phyloP scores from a whole-genome alignment of 2,888 invertebrate species.

The Polymixis flavicincta region DNA sequence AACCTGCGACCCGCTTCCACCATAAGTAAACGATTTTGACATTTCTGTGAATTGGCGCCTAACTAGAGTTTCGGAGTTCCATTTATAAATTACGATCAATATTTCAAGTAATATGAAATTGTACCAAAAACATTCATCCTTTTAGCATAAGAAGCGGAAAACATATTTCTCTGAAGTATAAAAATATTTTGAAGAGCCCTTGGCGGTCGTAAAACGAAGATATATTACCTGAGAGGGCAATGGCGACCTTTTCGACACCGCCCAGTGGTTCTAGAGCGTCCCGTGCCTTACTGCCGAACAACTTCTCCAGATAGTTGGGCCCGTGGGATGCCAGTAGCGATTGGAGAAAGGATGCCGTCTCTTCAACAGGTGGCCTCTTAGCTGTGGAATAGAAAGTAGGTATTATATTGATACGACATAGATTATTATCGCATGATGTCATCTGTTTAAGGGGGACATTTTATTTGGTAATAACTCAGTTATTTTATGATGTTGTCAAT shows the following conservation, averaged over 20 bases:
- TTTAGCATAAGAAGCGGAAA: neutral
- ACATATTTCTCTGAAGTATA: conserved; percentile 40
- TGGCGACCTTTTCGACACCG: conserved; percentile 98
- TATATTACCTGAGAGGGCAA: conserved; percentile 96
- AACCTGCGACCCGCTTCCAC: too few relatives aligned
- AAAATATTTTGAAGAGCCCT: conserved; percentile 44
- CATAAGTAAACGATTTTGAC: neutral
- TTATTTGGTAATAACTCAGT: neutral
- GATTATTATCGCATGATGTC: conserved; percentile 14
- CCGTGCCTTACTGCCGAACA: conserved; percentile 98
- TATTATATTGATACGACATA: conserved; percentile 39
- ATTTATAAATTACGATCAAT: conserved; percentile 17
- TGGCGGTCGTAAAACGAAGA: conserved; percentile 56
- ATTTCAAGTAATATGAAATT: conserved; percentile 40
- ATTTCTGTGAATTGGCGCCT: conserved; percentile 24
- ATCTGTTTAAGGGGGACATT: conserved; percentile 9
- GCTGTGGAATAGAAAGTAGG: conserved; percentile 90
- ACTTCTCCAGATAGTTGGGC: conserved; percentile 98
- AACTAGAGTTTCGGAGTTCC: conserved; percentile 7
- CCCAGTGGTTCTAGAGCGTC: conserved; percentile 97
- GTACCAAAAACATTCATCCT: conserved; percentile 1
- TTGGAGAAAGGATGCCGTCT: conserved; percentile 98
- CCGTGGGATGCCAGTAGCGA: conserved; percentile 98
- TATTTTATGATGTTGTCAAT: neutral
- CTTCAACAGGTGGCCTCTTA: conserved; percentile 98